Evolutionary conservation across 2,797 vertebrate genomes (phyloP), one percentile per base, ranked within the genome.

Genomic region (Trachops cirrhosus): DNA sequence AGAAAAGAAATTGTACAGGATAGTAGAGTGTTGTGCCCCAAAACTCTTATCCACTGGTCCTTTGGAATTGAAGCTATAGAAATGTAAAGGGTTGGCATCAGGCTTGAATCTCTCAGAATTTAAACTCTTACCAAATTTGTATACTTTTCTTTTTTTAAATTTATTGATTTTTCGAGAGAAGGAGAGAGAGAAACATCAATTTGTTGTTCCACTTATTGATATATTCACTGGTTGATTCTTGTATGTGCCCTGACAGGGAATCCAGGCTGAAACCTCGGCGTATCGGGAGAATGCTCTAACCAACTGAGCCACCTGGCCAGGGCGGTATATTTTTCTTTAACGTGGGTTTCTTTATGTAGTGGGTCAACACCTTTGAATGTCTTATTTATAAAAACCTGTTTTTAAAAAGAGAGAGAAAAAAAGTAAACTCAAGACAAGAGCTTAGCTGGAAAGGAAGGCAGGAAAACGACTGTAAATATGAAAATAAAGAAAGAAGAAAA

Each of bases 381-480:
- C 37, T 96, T 97, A 74, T 96, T 96, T 97, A 97, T 97, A 97
- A 98, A 97, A 95, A 74, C 4, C 54, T 86, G 78, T 57, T 57
- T 79, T 52, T 50, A 24, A 39, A 78, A 41, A 59, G 3, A 41
- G n/a, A 44, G 44, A 52, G 64, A 90, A 18, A 79, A 79, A 48
- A 64, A 19, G n/a, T 37, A 75, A 77, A 50, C n/a, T 46, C 15
- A 18, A 88, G 57, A 64, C 26, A n/a, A 91, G 54, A 82, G 52
- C 12, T 18, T 1, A 22, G 22, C 67, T 83, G 18, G 78, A 82
- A 50, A 74, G 44, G 37, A 68, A 70, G 37, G 64, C 39, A 19
- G 26, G 41, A 83, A 74, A 39, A 62, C 89, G 83, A 83, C 52
- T 39, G 24, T 74, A 29, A 62, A 73, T 83, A 74, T 19, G 5